phyloP scores from a whole-genome alignment of 2,888 invertebrate genomes.

The Chironomus tentans region DNA sequence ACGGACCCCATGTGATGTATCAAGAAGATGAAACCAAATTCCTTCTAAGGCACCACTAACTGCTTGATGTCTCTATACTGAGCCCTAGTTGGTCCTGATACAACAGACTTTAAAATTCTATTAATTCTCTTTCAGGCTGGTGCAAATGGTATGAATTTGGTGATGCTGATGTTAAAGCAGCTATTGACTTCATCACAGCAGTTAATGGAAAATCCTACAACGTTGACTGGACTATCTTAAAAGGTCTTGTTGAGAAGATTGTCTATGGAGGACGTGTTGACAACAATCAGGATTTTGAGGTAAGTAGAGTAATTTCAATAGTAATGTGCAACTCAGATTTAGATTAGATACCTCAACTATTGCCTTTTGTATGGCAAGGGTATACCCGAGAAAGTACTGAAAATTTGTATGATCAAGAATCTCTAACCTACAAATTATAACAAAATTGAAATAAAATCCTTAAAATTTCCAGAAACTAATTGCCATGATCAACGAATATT shows the following conservation, averaged over 20 bases:
- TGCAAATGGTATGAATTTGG: conserved; percentile 83
- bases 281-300: conserved; percentile 55
- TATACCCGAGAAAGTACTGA: too few relatives aligned
- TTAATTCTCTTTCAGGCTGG: conserved; percentile 58
- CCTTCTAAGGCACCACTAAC: too few relatives aligned
- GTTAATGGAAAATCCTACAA: conserved; percentile 38
- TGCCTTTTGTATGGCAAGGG: too few relatives aligned
- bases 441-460: neutral
- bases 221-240: conserved; percentile 61
- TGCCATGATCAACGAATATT: conserved; percentile 57
- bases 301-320: conserved; percentile 28
- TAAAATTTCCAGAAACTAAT: conserved; percentile 38
- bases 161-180: conserved; percentile 68
- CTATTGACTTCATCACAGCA: conserved; percentile 51
- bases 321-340: too few relatives aligned
- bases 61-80: too few relatives aligned
- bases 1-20: too few relatives aligned
- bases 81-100: too few relatives aligned
- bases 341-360: too few relatives aligned
- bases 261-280: conserved; percentile 83
- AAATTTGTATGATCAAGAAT: too few relatives aligned
- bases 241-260: conserved; percentile 66
- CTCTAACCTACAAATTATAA: too few relatives aligned
- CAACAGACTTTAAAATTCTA: too few relatives aligned
- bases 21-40: too few relatives aligned